Evolutionary conservation across 2,797 vertebrate species (phyloP).

Genomic region (Siniperca scherzeri): DNA sequence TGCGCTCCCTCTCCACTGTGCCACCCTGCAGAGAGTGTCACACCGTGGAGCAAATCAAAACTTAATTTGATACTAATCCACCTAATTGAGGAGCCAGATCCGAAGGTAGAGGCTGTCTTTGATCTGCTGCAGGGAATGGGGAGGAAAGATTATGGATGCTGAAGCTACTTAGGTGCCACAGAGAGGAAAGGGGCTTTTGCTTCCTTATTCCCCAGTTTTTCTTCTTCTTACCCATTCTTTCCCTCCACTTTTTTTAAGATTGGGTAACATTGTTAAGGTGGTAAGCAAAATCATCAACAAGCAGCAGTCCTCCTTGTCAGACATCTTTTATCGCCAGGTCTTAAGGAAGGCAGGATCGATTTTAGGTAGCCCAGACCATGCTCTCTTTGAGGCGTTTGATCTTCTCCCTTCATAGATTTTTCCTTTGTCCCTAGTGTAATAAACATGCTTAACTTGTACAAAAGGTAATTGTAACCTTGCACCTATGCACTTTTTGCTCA

Average conservation of each 20-base stretch:
- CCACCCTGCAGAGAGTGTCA: constrained; percentile 52
- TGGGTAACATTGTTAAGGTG: neutral
- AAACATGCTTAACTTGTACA: no score
- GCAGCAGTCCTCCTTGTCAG: neutral
- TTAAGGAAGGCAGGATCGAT: no score
- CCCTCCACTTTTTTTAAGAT: neutral
- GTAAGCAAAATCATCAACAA: neutral
- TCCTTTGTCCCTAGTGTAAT: no score
- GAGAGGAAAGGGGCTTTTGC: constrained; percentile 44
- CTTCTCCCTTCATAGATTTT: no score
- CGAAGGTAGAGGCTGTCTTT: constrained; percentile 68
- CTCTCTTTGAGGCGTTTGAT: no score
- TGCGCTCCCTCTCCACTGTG: constrained; percentile 41
- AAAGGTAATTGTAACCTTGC: no score
- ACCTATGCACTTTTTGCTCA: no score
- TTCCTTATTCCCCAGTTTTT: constrained; percentile 38
- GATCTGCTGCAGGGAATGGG: constrained; percentile 61
- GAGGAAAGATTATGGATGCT: constrained; percentile 64
- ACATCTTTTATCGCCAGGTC: no score
- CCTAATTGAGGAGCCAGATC: constrained; percentile 74
- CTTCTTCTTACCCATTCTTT: constrained; percentile 14
- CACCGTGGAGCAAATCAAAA: constrained; percentile 74
- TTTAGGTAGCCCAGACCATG: no score
- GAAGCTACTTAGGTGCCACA: constrained; percentile 70
- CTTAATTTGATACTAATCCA: constrained; percentile 81